A percentile compares a stretch with the other conserved stretches of the same genome.
These are phyloP conservation scores for Microplitis demolitor DNA, from an alignment of 1,140 invertebrate species.

Conservation along the genomic window DNA sequence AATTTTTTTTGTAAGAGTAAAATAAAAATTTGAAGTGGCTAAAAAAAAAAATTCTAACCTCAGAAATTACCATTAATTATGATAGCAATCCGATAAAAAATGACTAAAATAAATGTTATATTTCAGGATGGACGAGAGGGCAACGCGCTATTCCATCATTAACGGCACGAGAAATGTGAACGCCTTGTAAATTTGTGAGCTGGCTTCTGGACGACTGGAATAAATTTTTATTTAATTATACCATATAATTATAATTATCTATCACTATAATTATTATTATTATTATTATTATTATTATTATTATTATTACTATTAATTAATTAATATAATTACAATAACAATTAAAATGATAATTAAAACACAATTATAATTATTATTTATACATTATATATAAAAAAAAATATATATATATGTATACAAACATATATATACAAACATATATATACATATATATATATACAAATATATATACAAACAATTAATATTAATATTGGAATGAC, in stretches of 20 bases:
- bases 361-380: slow-evolving; percentile 5
- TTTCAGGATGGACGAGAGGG: slow-evolving; percentile 60
- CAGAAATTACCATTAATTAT: no score
- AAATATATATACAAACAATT: background rate
- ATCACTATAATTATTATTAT: no score
- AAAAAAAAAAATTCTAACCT: no score
- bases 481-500: background rate
- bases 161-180: slow-evolving; percentile 44
- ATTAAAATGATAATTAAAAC: slow-evolving; percentile 5
- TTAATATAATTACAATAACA: background rate
- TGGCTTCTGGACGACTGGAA: slow-evolving; percentile 6
- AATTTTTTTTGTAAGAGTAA: no score
- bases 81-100: no score
- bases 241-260: background rate
- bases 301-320: no score
- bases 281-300: no score
- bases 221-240: background rate
- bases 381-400: slow-evolving; percentile 5
- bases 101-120: slow-evolving; percentile 18
- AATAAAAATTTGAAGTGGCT: no score
- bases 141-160: slow-evolving; percentile 57
- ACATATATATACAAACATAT: background rate
- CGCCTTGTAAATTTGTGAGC: slow-evolving; percentile 31
- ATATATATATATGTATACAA: background rate
- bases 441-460: background rate